Base-by-base conservation (phyloP, 2,888 invertebrate species). In the Chrysomela aeneicollis region DNA sequence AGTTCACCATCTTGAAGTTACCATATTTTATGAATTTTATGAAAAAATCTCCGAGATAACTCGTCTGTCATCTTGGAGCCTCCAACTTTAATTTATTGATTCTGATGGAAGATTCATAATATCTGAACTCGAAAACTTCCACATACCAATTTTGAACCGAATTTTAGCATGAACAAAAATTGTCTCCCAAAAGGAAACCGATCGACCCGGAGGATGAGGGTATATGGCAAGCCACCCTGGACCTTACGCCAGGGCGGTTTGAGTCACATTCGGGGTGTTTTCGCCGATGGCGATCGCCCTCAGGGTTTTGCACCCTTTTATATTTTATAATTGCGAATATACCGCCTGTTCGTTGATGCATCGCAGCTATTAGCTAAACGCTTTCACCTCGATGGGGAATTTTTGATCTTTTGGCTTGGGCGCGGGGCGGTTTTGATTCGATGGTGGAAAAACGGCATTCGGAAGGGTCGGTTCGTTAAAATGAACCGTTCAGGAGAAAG, bases 241-340 rank as follows among this genome's bases (percentile, higher is more conserved):
- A n/a, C 55, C 21, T 12, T 21, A 51, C 21, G 32, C 15, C 15
- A 15, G 12, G 3, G 21, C 12, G 6, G 6, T 15, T 18, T 10
- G 1, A n/a, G 55, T 21, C 21, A 19, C 19, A 19, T 42, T 22
- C 42, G 21, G 21, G 42, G 10, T 55, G 12, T 10, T 42, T 1
- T 42, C 4, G 42, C n/a, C 21, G 42, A 6, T 19, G 19, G 37
- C 22, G 22, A 42, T 42, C n/a, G 37, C 55, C 55, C 55, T 17
- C n/a, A 15, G 53, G 42, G 55, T 15, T 19, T 55, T 55, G 42
- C 42, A 55, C 55, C 55, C 55, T 15, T 55, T 42, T 55, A 55
- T 55, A 55, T n/a, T 55, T 55, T 55, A 55, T 55, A 55, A 55
- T 55, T 55, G 55, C 55, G 55, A 55, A 55, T 55, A 55, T 55